Evolutionary conservation across 1,140 invertebrate species (phyloP).

Genomic region (Lepidostoma basale): DNA sequence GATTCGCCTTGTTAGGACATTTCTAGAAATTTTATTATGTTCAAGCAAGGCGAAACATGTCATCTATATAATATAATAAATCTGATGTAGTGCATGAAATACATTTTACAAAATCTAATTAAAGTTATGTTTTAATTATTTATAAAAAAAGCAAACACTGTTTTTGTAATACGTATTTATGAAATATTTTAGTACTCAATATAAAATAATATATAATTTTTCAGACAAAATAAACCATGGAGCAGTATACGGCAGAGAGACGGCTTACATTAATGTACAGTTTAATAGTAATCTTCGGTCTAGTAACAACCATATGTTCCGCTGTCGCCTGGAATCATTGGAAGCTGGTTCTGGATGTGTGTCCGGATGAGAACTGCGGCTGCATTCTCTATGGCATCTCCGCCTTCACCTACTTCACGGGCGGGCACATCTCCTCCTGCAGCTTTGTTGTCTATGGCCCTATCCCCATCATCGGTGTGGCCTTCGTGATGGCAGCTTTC

Average conservation of each 20-base stretch:
- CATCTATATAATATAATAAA: no score
- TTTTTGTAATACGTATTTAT: no score
- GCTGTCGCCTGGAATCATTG: conserved; percentile 70
- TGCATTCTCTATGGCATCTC: conserved; percentile 70
- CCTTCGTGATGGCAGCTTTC: conserved; percentile 64
- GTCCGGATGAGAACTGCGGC: conserved; percentile 67
- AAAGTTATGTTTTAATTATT: no score
- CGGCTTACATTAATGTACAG: conserved; percentile 62
- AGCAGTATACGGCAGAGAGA: conserved; percentile 61
- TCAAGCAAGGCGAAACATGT: no score
- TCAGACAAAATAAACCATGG: conserved; percentile 48
- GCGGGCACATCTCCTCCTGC: conserved; percentile 68
- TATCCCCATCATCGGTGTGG: conserved; percentile 62
- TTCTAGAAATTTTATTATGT: no score
- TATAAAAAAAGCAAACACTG: no score
- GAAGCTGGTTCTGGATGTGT: conserved; percentile 67
- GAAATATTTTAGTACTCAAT: no score
- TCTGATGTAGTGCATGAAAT: no score
- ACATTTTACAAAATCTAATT: no score
- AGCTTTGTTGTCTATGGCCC: conserved; percentile 66
- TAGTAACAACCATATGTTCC: conserved; percentile 62
- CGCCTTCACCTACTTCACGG: conserved; percentile 66
- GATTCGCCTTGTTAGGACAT: no score
- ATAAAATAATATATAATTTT: no score
- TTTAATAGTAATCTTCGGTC: conserved; percentile 56